Conservation (phyloP, 53 echinoderm and acorn worm genomes). For the Hippasteria phrygiana region DNA sequence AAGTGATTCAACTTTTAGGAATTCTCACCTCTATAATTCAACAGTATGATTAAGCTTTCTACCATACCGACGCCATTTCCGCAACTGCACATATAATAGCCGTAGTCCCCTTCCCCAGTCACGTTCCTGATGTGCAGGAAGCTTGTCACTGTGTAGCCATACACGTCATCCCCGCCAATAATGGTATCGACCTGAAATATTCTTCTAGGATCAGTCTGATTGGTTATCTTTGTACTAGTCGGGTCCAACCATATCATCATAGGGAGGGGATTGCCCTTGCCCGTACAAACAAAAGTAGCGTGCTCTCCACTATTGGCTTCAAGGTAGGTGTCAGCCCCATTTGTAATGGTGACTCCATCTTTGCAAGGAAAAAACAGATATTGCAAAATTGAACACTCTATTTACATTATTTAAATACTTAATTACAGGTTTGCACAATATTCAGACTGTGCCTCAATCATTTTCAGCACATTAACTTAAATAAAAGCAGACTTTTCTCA, state of each 20-base stretch:
- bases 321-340: constrained; percentile 15
- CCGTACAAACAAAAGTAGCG: constrained; percentile 35
- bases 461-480: no score
- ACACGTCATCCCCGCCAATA: neutral
- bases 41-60: neutral
- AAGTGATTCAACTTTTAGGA: neutral
- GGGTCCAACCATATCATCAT: neutral
- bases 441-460: no score
- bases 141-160: constrained; percentile 20
- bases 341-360: constrained; percentile 60
- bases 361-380: no score
- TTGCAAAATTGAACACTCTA: no score
- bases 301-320: constrained; percentile 43
- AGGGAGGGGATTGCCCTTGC: no score
- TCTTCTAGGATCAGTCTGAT: constrained; percentile 24
- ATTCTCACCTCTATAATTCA: constrained; percentile 16
- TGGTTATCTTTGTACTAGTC: neutral
- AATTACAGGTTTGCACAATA: no score
- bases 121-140: neutral
- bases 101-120: constrained; percentile 10
- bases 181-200: neutral
- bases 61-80: constrained; percentile 28
- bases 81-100: neutral
- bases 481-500: no score
- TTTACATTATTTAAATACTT: no score